Percentiles rank a stretch among this genome's conserved stretches.
These are phyloP conservation scores for Apostichopus leukothele DNA, from an alignment of 53 echinoderm and acorn worm species.

Conservation along the genomic window DNA sequence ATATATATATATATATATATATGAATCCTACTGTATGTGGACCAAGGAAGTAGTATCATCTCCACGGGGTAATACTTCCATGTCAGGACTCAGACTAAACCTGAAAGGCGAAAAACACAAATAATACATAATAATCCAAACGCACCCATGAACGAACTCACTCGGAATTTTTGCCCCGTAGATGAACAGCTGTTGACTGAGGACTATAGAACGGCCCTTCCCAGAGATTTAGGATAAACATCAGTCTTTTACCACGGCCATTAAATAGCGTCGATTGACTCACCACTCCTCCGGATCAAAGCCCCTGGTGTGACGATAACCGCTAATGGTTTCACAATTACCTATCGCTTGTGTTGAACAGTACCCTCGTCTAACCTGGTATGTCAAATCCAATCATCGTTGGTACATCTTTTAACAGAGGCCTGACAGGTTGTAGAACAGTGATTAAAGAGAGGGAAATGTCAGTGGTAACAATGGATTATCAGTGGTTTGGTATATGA, in stretches of 20 bases:
- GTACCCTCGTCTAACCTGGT: background rate
- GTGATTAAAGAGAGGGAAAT: background rate
- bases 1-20: too few relatives aligned
- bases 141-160: too few relatives aligned
- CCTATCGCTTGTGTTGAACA: slow-evolving; percentile 17
- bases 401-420: background rate
- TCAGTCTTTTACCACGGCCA: slow-evolving; percentile 21
- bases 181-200: background rate
- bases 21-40: too few relatives aligned
- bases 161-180: background rate
- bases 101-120: too few relatives aligned
- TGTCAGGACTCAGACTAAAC: too few relatives aligned
- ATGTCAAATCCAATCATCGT: slow-evolving; percentile 34
- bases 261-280: slow-evolving; percentile 1
- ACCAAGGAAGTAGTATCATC: too few relatives aligned
- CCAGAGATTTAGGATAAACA: background rate
- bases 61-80: too few relatives aligned
- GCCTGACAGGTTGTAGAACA: background rate
- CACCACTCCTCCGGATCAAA: background rate
- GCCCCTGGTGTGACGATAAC: slow-evolving; percentile 22
- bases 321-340: slow-evolving; percentile 38
- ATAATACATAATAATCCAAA: too few relatives aligned
- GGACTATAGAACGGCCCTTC: background rate
- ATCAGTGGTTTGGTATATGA: too few relatives aligned
- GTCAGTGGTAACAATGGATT: background rate